Percentiles rank a stretch among this genome's conserved stretches.
Conservation (phyloP, 2,113 vertebrate genomes). For the Callaeas wilsoni region DNA sequence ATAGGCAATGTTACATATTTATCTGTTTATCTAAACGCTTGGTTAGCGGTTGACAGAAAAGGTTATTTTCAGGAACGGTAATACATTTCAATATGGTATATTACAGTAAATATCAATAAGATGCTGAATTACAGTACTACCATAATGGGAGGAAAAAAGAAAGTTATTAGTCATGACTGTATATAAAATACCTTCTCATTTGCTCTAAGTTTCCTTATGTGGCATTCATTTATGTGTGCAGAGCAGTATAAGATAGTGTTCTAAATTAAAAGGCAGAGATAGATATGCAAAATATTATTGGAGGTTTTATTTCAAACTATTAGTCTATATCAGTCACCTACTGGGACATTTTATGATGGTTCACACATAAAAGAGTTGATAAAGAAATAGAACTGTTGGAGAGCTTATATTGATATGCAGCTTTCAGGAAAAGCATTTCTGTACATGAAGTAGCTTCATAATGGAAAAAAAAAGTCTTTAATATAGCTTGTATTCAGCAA, state of each 20-base stretch:
- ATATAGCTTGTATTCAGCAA: background rate
- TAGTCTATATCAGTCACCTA: background rate
- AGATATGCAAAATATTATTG: background rate
- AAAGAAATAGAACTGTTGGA: background rate
- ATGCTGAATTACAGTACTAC: background rate
- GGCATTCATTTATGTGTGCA: background rate
- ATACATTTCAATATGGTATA: background rate
- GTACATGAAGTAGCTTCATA: background rate
- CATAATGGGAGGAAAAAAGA: background rate
- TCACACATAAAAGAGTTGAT: background rate
- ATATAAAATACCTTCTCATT: background rate
- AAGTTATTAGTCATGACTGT: background rate
- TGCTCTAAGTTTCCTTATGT: background rate
- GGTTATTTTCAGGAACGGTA: background rate
- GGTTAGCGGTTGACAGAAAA: background rate
- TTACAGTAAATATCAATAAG: background rate
- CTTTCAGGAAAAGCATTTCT: background rate
- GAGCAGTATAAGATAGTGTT: background rate
- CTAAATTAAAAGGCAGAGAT: background rate
- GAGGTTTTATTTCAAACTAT: background rate
- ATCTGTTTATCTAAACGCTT: background rate
- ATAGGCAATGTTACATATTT: accelerated
- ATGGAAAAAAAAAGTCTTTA: background rate
- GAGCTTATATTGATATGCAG: background rate
- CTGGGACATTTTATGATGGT: background rate